These are phyloP conservation scores for Alligator mississippiensis DNA, from an alignment of 2,113 vertebrate species.

Conservation along the genomic window DNA sequence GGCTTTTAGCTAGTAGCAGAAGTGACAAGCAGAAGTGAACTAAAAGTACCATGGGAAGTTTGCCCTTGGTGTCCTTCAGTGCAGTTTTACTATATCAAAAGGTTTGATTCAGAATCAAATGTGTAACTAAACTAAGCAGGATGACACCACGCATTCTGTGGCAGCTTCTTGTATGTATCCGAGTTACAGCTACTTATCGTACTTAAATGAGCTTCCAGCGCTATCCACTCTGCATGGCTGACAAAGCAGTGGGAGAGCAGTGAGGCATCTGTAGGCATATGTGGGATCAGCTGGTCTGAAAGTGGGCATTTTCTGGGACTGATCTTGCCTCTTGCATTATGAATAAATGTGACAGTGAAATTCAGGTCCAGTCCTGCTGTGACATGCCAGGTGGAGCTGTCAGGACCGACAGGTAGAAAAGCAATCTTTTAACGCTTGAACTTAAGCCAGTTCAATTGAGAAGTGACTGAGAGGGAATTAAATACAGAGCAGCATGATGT, in stretches of 20 bases:
- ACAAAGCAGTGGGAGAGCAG: background rate
- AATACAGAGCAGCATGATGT: background rate
- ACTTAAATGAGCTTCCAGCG: background rate
- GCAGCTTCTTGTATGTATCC: background rate
- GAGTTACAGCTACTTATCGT: too few species aligned
- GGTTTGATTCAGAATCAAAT: background rate
- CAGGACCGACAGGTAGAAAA: slow-evolving; percentile 24
- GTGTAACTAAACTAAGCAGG: background rate
- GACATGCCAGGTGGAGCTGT: slow-evolving; percentile 29
- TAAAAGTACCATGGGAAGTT: background rate
- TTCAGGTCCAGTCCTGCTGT: slow-evolving; percentile 15
- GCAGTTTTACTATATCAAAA: background rate
- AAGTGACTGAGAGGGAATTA: slow-evolving; percentile 28
- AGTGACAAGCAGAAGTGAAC: background rate
- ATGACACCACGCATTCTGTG: background rate
- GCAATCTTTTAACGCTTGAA: slow-evolving; percentile 22
- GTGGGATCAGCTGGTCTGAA: slow-evolving; percentile 11
- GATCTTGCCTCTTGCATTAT: slow-evolving; percentile 1
- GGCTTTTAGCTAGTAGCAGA: too few species aligned
- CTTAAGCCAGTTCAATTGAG: slow-evolving; percentile 8
- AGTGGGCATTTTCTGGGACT: background rate
- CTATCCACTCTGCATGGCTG: background rate
- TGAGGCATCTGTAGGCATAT: background rate
- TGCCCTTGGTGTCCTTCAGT: background rate
- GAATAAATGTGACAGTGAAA: slow-evolving; percentile 5